phyloP scores from a whole-genome alignment of 2,797 vertebrate genomes.

The Acrossocheilus wenchowensis region DNA sequence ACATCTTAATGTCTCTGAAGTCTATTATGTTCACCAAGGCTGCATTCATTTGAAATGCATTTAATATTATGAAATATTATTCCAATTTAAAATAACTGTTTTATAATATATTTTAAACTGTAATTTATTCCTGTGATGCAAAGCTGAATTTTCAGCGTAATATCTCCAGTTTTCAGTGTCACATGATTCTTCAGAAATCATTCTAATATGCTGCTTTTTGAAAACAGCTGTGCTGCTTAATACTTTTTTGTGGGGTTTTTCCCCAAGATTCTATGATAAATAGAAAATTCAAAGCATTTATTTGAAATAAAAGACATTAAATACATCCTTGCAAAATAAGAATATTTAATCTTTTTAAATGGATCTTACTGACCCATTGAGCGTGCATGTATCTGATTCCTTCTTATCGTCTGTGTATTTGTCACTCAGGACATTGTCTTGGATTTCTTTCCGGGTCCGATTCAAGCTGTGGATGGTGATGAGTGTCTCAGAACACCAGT shows the following conservation, averaged over 20 bases:
- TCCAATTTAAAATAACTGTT: not conserved
- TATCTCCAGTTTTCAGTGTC: not conserved
- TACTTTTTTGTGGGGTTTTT: not conserved
- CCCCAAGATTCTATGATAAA: not conserved
- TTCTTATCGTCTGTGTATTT: not conserved
- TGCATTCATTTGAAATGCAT: not conserved
- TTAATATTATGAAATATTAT: not conserved
- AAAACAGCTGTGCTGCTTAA: not conserved
- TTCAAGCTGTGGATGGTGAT: conserved; percentile 81
- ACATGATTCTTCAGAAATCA: not conserved
- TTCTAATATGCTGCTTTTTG: not conserved
- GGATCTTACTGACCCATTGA: not conserved
- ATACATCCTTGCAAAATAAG: not conserved
- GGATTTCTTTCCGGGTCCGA: conserved; percentile 77
- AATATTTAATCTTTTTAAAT: not conserved
- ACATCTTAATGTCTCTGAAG: not conserved
- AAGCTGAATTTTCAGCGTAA: not conserved
- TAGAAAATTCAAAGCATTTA: not conserved
- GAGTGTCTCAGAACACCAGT: conserved; percentile 75
- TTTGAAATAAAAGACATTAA: not conserved
- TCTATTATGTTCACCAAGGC: not conserved
- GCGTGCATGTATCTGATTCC: not conserved
- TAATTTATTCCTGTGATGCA: not conserved
- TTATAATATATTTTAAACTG: not conserved
- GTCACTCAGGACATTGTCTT: conserved; percentile 70